Base-by-base conservation (phyloP, 1,140 invertebrate genomes). In the Temnothorax curvispinosus region DNA sequence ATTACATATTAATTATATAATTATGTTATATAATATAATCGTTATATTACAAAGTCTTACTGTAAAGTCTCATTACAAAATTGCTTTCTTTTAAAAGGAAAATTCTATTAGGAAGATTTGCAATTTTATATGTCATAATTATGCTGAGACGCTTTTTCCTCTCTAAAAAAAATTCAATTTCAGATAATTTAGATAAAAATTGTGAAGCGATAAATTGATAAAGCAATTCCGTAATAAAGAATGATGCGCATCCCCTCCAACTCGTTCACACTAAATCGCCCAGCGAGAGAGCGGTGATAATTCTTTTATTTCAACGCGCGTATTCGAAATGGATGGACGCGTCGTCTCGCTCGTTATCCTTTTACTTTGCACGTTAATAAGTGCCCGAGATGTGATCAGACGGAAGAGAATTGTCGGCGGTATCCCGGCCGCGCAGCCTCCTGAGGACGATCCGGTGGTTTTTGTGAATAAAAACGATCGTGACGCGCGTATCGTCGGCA, bases 341-440 rank as follows among this genome's bases (percentile, higher is more conserved):
- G 11, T 77, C 27, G 35, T 32, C 3, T 9, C 47, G 18, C 56
- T 78, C n/a, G 7, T 76, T 6, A 32, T 88, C 41, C 38, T 88
- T 81, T 69, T 89, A 21, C 21, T 87, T 47, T 87, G 18, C 32
- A 54, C 21, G 8, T 78, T 78, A 72, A 50, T 52, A 5, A 3
- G 13, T 7, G 47, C 32, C 5, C n/a, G 18, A 32, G 32, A 38
- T 76, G 18, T 87, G 32, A 85, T 52, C 58, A 88, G 86, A 60
- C 54, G 69, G 7, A 96, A 96, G 78, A 93, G 96, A 85, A 96
- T 97, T 80, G 96, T 97, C 0, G 97, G 97, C 3, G 97, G 97
- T 6, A 90, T 62, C 2, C 93, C 95, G 0, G 96, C 96, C 1
- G 95, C 95, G 4, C 89, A 95, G 0, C 96, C 97, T 0, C 96